A percentile compares a stretch with the other conserved stretches of the same genome.
Conservation (phyloP, 2,113 vertebrate species). For the Oncorhynchus mykiss region DNA sequence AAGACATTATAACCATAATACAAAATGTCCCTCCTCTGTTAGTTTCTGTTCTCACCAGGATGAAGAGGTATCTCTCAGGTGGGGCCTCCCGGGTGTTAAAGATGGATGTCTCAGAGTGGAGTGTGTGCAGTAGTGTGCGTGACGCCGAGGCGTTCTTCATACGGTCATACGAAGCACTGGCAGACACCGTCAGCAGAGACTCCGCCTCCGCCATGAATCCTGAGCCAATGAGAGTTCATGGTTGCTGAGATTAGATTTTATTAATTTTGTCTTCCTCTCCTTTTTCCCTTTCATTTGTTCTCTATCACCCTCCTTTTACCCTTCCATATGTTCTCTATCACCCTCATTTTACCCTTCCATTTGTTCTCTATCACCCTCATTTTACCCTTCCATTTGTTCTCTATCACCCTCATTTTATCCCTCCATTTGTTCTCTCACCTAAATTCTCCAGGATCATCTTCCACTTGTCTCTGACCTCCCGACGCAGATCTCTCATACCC, state of each 20-base stretch:
- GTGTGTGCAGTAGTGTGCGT: constrained; percentile 64
- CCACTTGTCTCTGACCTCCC: constrained; percentile 81
- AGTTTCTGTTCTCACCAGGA: constrained; percentile 67
- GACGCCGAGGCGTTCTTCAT: constrained; percentile 73
- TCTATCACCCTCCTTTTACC: not conserved
- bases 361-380: constrained; percentile 75
- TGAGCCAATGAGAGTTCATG: constrained; percentile 22
- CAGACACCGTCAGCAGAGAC: constrained; percentile 73
- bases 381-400: constrained; percentile 51
- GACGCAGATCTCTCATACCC: constrained; percentile 76
- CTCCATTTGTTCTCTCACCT: constrained; percentile 81
- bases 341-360: constrained; percentile 78
- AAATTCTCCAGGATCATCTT: constrained; percentile 77
- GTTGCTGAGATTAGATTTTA: not conserved
- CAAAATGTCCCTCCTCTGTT: not conserved
- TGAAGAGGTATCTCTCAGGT: constrained; percentile 84
- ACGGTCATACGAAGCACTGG: constrained; percentile 70
- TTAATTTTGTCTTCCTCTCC: not conserved
- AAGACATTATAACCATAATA: not conserved
- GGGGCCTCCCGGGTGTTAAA: constrained; percentile 70
- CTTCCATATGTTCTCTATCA: constrained; percentile 65
- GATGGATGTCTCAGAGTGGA: constrained; percentile 76
- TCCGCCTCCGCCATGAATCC: constrained; percentile 82
- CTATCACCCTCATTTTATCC: constrained; percentile 72
- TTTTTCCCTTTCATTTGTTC: not conserved